Conservation (phyloP, 1,140 invertebrate species). For the Megathymus violae region DNA sequence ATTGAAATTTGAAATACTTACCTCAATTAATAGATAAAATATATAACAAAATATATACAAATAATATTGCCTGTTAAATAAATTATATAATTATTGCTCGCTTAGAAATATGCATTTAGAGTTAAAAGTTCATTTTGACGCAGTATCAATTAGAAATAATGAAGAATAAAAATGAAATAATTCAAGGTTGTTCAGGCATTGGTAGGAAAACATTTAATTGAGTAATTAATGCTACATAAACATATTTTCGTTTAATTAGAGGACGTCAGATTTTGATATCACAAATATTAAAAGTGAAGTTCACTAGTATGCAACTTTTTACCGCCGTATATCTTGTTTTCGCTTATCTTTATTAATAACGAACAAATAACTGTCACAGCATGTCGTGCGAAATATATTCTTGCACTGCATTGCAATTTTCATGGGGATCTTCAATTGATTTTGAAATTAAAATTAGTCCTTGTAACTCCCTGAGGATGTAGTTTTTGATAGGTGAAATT, state of each 20-base stretch:
- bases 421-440: too few species aligned
- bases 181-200: constrained; percentile 3
- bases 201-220: background rate
- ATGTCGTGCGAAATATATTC: too few species aligned
- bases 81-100: background rate
- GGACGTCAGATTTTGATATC: background rate
- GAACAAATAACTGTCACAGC: too few species aligned
- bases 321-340: too few species aligned
- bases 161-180: background rate
- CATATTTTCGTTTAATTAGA: background rate
- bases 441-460: too few species aligned
- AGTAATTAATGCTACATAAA: background rate
- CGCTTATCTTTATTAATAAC: too few species aligned
- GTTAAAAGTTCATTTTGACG: too few species aligned
- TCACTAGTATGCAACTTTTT: too few species aligned
- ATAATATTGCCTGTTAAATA: background rate
- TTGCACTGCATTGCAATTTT: too few species aligned
- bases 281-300: background rate
- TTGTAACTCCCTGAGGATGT: too few species aligned
- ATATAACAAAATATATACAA: background rate
- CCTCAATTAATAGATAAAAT: background rate
- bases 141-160: background rate
- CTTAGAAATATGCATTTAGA: background rate
- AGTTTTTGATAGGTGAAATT: too few species aligned
- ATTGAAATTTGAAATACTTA: too few species aligned